Percentiles rank a stretch among this genome's conserved stretches.
Conservation (phyloP, 1,140 invertebrate genomes). For the Battus philenor region DNA sequence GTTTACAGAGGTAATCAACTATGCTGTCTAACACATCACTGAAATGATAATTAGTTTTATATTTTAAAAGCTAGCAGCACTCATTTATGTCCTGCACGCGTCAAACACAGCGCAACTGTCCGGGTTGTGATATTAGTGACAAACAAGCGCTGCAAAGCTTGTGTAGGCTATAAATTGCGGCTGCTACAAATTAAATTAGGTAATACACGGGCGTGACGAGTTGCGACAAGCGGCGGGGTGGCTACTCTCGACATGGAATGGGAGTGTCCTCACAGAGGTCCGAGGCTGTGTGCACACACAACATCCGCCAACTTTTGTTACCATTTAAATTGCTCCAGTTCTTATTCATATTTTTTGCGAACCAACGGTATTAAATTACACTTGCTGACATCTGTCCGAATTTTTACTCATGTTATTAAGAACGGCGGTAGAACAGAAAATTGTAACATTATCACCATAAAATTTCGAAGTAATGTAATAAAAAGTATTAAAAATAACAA, state of each 20-base stretch:
- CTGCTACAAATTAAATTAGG: conserved; percentile 73
- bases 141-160: conserved; percentile 51
- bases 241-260: conserved; percentile 42
- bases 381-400: not conserved
- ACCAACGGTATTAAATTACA: conserved; percentile 7
- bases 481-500: too few relatives aligned
- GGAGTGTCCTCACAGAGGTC: conserved; percentile 32
- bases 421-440: not conserved
- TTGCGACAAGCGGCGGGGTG: conserved; percentile 31
- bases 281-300: conserved; percentile 14
- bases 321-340: conserved; percentile 15
- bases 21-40: too few relatives aligned
- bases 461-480: too few relatives aligned
- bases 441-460: not conserved
- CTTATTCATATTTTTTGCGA: conserved; percentile 21
- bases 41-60: too few relatives aligned
- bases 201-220: conserved; percentile 50
- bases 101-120: conserved; percentile 7
- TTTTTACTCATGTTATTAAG: not conserved
- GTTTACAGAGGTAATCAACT: too few relatives aligned
- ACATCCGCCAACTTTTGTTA: conserved; percentile 11
- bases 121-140: conserved; percentile 32
- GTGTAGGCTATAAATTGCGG: conserved; percentile 65
- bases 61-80: not conserved
- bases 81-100: conserved; percentile 1